Percentiles rank a stretch among this genome's conserved stretches.
phyloP scores from a whole-genome alignment of 2,797 vertebrate species.

The Microtus californicus region DNA sequence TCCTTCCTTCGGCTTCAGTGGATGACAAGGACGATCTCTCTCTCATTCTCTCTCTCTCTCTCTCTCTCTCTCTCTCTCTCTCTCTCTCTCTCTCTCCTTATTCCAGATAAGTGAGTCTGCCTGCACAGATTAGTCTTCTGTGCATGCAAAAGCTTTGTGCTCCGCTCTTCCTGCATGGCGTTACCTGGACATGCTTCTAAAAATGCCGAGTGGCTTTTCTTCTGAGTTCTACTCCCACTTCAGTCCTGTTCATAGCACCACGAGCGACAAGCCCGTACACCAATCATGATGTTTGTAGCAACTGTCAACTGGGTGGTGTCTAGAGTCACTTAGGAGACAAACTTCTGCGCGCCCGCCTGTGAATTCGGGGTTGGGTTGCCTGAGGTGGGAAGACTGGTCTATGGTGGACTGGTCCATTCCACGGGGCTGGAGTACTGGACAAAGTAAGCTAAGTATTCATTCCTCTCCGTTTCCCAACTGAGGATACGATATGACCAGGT shows the following conservation, averaged over 20 bases:
- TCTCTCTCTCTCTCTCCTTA: not conserved
- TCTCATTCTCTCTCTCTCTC: not conserved
- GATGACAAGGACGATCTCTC: too few species aligned
- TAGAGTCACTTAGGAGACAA: not conserved
- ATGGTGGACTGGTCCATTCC: not conserved
- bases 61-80: not conserved
- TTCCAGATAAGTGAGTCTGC: slow-evolving; percentile 12
- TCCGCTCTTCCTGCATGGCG: not conserved
- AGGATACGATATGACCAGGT: not conserved
- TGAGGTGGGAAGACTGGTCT: not conserved
- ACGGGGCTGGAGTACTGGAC: not conserved
- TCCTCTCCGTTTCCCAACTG: not conserved
- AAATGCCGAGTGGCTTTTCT: not conserved
- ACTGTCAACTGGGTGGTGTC: not conserved
- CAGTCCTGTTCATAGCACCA: not conserved
- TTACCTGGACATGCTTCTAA: not conserved
- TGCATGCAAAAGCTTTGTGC: not conserved
- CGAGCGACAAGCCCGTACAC: not conserved
- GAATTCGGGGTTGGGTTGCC: not conserved
- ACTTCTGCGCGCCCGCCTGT: not conserved
- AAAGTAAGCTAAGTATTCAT: not conserved
- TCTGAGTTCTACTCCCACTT: not conserved
- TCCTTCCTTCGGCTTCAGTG: not conserved
- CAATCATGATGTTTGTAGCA: too few species aligned
- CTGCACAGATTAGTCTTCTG: not conserved